These are phyloP conservation scores for Cenopis cana DNA, from an alignment of 2,888 invertebrate genomes.

Conservation along the genomic window DNA sequence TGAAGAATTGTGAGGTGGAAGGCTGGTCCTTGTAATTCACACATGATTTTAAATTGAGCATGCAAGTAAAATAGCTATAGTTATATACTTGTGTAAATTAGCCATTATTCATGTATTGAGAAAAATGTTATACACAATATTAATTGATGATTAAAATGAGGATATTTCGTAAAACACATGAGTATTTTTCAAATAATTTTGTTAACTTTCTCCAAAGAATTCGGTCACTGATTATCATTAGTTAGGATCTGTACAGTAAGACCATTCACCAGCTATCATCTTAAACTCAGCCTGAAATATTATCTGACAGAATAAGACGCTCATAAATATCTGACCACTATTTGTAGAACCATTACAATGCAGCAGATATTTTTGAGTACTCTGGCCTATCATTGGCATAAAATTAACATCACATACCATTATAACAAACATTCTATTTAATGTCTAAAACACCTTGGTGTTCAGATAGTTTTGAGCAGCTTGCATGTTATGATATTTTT, in stretches of 20 bases:
- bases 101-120: not conserved
- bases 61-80: no score
- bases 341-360: not conserved
- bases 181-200: not conserved
- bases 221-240: conserved; percentile 24
- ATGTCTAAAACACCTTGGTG: not conserved
- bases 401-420: not conserved
- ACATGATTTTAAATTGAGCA: no score
- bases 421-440: not conserved
- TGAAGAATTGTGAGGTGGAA: no score
- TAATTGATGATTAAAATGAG: no score
- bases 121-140: not conserved
- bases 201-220: conserved; percentile 7
- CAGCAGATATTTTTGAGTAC: not conserved
- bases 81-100: no score
- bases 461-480: not conserved
- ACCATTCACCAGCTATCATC: not conserved
- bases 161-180: no score
- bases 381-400: not conserved
- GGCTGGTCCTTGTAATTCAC: no score
- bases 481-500: not conserved
- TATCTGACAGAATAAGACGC: no score
- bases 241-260: conserved; percentile 24
- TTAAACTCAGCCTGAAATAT: not conserved
- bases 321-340: not conserved